These are phyloP conservation scores for Xestoiulus laeticollis DNA, from an alignment of 2,888 invertebrate species.

Conservation along the genomic window DNA sequence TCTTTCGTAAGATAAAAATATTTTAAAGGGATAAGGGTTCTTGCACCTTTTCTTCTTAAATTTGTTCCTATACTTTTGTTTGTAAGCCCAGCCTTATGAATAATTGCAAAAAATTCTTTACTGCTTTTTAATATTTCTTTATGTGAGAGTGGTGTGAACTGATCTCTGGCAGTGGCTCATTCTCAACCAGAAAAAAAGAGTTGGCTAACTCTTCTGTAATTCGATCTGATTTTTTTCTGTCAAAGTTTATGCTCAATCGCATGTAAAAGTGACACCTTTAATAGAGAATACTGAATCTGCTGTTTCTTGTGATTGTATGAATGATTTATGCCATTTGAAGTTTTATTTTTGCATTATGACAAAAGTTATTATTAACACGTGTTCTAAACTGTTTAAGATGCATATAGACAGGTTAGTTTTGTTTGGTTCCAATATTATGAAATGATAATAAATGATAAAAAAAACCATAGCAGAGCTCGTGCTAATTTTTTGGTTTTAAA, in stretches of 20 bases:
- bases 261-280: not conserved
- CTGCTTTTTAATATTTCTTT: slow-evolving; percentile 27
- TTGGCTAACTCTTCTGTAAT: not conserved
- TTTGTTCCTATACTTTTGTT: not conserved
- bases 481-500: too few species aligned
- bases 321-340: not conserved
- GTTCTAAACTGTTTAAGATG: not conserved
- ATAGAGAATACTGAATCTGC: not conserved
- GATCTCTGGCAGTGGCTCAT: not conserved
- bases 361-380: not conserved
- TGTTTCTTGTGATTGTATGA: not conserved
- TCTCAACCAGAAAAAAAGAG: not conserved
- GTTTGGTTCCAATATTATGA: not conserved
- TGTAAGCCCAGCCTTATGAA: not conserved
- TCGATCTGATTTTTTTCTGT: not conserved
- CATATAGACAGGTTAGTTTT: not conserved
- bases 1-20: not conserved
- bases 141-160: slow-evolving; percentile 24
- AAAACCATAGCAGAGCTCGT: too few species aligned
- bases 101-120: not conserved
- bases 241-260: not conserved
- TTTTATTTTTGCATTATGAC: not conserved
- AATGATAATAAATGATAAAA: too few species aligned
- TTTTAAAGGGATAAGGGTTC: not conserved
- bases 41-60: not conserved